Evolutionary conservation across 2,888 invertebrate species (phyloP), one percentile per base, ranked within the genome.

Genomic region (Netelia virgata): DNA sequence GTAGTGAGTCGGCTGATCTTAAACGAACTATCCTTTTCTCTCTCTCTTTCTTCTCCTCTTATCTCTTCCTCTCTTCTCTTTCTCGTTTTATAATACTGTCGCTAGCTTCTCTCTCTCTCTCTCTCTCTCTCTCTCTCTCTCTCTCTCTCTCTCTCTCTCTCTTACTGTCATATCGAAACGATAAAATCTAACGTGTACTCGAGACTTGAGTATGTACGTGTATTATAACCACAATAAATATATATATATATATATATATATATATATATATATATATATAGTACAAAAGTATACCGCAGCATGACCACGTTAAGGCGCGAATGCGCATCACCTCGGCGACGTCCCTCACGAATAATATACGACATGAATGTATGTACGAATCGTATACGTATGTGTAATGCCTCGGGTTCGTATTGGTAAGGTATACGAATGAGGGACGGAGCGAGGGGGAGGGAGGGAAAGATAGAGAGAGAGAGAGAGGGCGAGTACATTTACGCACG

Each of bases 1-100:
- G 91, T 89, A 81, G 68, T 3, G 50, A 59, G 78, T 91, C 88
- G 88, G 86, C 88, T 89, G 88, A 88, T 89, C 74, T 63, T 79
- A 83, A 81, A 66, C 76, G 64, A 64, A 36, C 75, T 70, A 28
- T 23, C 23, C 66, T 53, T 64, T 73, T 47, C 41, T 61, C 61
- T 50, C 41, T 14, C 41, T 64, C 55, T 23, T 2, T 23, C 23
- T 23, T 23, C 23, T 23, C 23, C 2, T 2, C 2, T 2, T 23
- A 1, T 23, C 23, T 23, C 57, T 50, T 16, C n/a, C 61, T 28
- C 57, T 66, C 53, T 59, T 53, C 50, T n/a, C 23, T 2, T 2
- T 23, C 23, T 23, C 23, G 1, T 2, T 23, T 2, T 23, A 1
- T 23, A 1, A 1, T 2, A 1, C 23, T 23, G 1, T 41, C 68